Conservation (phyloP, 2,113 vertebrate species). For the Prunella fulvescens region DNA sequence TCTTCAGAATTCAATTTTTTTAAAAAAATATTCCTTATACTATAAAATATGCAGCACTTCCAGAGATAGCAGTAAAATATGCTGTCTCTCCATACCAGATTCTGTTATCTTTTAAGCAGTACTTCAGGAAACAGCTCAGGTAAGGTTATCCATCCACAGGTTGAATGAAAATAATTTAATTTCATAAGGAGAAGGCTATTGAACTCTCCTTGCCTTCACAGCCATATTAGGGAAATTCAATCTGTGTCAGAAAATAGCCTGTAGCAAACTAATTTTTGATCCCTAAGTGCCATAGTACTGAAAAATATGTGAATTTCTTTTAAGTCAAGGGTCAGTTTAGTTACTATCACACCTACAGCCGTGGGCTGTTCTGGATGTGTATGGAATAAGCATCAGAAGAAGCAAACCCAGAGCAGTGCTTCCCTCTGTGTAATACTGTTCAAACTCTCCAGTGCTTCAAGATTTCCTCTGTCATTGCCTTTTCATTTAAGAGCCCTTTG, state of each 20-base stretch:
- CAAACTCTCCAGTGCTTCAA: neutral
- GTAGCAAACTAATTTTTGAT: conserved; percentile 31
- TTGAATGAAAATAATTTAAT: conserved; percentile 41
- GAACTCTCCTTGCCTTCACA: conserved; percentile 35
- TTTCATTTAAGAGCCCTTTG: neutral
- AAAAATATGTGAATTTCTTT: conserved; percentile 27
- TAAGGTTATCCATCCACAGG: conserved; percentile 1
- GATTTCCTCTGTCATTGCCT: neutral
- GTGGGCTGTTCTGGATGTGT: neutral
- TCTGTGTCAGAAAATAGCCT: conserved; percentile 38
- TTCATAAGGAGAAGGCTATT: conserved; percentile 1
- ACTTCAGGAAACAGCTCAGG: neutral
- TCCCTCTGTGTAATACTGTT: neutral
- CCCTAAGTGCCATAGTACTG: neutral
- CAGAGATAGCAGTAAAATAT: neutral
- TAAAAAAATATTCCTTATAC: neutral
- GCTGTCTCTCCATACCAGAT: neutral
- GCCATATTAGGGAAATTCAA: conserved; percentile 48
- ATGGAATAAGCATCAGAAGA: neutral
- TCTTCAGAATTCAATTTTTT: neutral
- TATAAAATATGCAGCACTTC: neutral
- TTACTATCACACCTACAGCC: neutral
- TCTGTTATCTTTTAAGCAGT: neutral
- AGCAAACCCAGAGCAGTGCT: neutral
- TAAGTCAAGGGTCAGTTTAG: conserved; percentile 13